Base-by-base conservation (phyloP, 2,888 invertebrate species). In the Brachylomia viminalis region DNA sequence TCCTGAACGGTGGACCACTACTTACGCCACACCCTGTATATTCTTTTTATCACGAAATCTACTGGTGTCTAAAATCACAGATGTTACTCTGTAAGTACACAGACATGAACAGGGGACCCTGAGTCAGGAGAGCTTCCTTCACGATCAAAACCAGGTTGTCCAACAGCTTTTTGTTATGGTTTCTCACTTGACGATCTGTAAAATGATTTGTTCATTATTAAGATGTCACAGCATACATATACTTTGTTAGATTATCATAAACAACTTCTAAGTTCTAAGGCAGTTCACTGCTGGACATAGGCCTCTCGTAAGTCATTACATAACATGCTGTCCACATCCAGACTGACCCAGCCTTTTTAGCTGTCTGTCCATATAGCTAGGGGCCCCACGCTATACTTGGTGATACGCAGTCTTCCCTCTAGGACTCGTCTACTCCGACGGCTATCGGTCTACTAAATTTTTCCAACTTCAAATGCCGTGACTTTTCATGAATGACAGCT, bases 81-180 rank as follows among this genome's bases (percentile, higher is more conserved):
- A 68, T 68, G 20, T 68, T 59, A 27, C 38, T 68, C 27, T 59
- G 59, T 59, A 42, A 20, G 0, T 68, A 59, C 10, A 68, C 27
- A 59, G 68, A 59, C 59, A 68, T 59, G 27, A 68, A 68, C 38
- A 59, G 20, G 2, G 59, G 38, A 8, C 58, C 67, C 27, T 68
- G n/a, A 17, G 27, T 27, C 38, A 58, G 20, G 5, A 58, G 13
- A 5, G n/a, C 13, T 38, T 68, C 58, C 20, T 56, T 20, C 20
- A 68, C 67, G 67, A 11, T 52, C 33, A 67, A 23, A 27, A 30
- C 20, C 56, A 38, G 2, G 33, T 66, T 30, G 30, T 33, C 33
- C 33, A 49, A 6, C 23, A 33, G 11, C n/a, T 27, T 38, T n/a
- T 58, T 56, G 20, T 56, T 27, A 13, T 68, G 27, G 4, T 13